phyloP scores from a whole-genome alignment of 2,797 vertebrate genomes.

The Fistularia commersonii region DNA sequence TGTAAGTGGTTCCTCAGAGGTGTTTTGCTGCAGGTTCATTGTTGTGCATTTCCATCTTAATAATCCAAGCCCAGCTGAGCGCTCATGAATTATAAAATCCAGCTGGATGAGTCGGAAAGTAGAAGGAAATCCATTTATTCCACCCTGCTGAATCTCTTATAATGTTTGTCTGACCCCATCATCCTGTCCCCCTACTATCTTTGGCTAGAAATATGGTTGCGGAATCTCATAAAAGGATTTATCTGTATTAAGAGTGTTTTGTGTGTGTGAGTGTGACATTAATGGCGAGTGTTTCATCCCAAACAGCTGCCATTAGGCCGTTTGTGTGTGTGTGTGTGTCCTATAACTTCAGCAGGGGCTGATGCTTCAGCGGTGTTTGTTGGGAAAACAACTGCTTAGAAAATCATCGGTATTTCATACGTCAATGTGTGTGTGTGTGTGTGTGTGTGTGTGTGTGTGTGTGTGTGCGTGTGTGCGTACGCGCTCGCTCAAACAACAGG shows the following conservation, averaged over 20 bases:
- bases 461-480: neutral
- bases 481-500: constrained; percentile 1
- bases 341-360: constrained; percentile 11
- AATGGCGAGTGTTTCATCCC: constrained; percentile 19
- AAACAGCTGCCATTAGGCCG: constrained; percentile 17
- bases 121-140: constrained; percentile 42
- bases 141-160: constrained; percentile 14
- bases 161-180: constrained; percentile 17
- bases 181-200: constrained; percentile 31
- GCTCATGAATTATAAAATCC: constrained; percentile 21
- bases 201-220: constrained; percentile 12
- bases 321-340: constrained; percentile 9
- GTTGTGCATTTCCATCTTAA: constrained; percentile 23
- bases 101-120: constrained; percentile 25
- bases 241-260: constrained; percentile 20
- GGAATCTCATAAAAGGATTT: constrained; percentile 30
- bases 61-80: constrained; percentile 26
- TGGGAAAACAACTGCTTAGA: constrained; percentile 43
- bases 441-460: neutral
- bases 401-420: constrained; percentile 23
- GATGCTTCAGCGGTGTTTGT: constrained; percentile 20
- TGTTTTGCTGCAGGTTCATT: constrained; percentile 7
- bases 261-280: constrained; percentile 10
- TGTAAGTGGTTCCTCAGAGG: too few relatives aligned
- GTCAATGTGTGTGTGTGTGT: neutral